Evolutionary conservation across 2,888 invertebrate genomes (phyloP).

Genomic region (Resseliella maxima): DNA sequence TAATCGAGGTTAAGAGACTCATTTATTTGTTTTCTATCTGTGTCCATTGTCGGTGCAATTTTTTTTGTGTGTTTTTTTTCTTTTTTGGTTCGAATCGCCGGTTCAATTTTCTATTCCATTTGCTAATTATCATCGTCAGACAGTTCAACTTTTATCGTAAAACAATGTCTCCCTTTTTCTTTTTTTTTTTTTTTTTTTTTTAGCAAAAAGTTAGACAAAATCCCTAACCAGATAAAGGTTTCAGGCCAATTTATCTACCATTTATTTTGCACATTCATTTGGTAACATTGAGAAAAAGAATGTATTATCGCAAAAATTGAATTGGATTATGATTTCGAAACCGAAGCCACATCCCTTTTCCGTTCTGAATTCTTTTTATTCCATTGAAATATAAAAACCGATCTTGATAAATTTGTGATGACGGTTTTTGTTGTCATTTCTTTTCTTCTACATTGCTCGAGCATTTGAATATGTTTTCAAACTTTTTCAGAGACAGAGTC

Average conservation of each 20-base stretch:
- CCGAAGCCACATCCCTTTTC: conserved; percentile 49
- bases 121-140: conserved; percentile 46
- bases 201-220: neutral
- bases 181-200: too few species aligned
- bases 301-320: conserved; percentile 4
- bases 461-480: conserved; percentile 2
- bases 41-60: neutral
- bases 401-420: conserved; percentile 13
- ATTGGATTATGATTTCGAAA: neutral
- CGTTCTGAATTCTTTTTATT: conserved; percentile 2
- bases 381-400: neutral
- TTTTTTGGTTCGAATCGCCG: neutral
- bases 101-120: conserved; percentile 11
- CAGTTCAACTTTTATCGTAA: neutral
- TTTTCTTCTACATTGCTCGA: neutral
- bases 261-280: neutral
- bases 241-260: neutral
- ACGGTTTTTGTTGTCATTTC: neutral
- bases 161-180: too few species aligned
- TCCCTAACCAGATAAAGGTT: neutral
- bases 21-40: conserved; percentile 25
- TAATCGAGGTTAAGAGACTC: conserved; percentile 51
- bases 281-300: neutral
- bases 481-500: neutral
- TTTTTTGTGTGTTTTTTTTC: too few species aligned